A percentile compares a stretch with the other conserved stretches of the same genome.
Evolutionary conservation across 2,888 invertebrate species (phyloP).

Genomic region (Dynastes tityus): DNA sequence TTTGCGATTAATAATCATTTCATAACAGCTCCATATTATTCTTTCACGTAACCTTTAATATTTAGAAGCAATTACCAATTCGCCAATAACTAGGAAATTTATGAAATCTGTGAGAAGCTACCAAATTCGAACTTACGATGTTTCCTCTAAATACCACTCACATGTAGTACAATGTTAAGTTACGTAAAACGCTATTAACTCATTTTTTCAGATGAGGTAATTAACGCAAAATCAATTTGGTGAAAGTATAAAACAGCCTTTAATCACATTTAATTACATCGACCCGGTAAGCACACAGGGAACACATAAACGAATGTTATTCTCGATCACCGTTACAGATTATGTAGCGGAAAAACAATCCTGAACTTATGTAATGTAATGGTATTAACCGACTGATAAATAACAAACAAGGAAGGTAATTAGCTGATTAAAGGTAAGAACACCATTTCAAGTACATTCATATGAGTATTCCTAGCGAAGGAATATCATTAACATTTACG

Average conservation of each 20-base stretch:
- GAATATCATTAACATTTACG: constrained; percentile 33
- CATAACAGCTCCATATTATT: too few relatives aligned
- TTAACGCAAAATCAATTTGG: background rate
- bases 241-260: constrained; percentile 2
- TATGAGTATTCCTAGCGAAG: background rate
- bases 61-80: too few relatives aligned
- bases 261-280: background rate
- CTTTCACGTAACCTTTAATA: too few relatives aligned
- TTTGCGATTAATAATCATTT: too few relatives aligned
- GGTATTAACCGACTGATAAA: constrained; percentile 16
- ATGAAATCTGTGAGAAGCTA: too few relatives aligned
- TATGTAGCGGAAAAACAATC: constrained; percentile 28
- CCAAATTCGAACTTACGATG: too few relatives aligned
- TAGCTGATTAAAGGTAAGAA: constrained; percentile 14
- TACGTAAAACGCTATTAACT: too few relatives aligned
- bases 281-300: background rate
- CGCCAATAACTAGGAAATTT: too few relatives aligned
- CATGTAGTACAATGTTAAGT: too few relatives aligned
- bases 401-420: constrained; percentile 27
- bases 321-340: constrained; percentile 22
- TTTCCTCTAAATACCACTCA: too few relatives aligned
- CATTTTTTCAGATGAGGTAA: background rate
- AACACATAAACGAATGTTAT: background rate
- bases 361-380: constrained; percentile 16
- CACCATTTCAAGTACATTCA: constrained; percentile 11